Evolutionary conservation across 2,797 vertebrate genomes (phyloP).

Genomic region (Pagetopsis macropterus): DNA sequence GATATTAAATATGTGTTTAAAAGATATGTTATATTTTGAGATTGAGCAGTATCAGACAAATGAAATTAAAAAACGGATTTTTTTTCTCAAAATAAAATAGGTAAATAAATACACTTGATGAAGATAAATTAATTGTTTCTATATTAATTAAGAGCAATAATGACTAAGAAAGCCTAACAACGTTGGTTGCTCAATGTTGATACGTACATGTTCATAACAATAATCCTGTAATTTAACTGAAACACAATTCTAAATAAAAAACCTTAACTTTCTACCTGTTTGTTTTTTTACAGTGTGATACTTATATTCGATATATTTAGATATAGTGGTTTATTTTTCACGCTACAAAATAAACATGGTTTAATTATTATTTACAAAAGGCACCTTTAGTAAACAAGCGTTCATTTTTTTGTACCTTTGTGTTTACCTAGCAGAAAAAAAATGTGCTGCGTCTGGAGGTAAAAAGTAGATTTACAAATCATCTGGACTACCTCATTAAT

Average conservation of each 20-base stretch:
- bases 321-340: not conserved
- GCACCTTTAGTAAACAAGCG: not conserved
- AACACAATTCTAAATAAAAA: not conserved
- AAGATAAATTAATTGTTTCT: not conserved
- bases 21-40: no score
- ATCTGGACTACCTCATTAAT: not conserved
- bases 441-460: no score
- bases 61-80: no score
- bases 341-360: not conserved
- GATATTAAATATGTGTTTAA: no score
- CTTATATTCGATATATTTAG: no score
- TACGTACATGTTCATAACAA: no score
- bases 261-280: not conserved
- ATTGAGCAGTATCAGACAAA: no score
- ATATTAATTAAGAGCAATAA: not conserved
- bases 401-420: no score
- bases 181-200: not conserved
- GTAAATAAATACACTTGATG: no score
- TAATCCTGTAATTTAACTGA: not conserved
- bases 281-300: not conserved
- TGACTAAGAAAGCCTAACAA: not conserved
- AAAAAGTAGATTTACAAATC: not conserved
- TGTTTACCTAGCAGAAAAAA: no score
- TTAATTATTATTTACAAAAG: not conserved
- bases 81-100: no score